Evolutionary conservation across 2,113 vertebrate genomes (phyloP), one percentile per base, ranked within the genome.

Genomic region (Fukomys damarensis): DNA sequence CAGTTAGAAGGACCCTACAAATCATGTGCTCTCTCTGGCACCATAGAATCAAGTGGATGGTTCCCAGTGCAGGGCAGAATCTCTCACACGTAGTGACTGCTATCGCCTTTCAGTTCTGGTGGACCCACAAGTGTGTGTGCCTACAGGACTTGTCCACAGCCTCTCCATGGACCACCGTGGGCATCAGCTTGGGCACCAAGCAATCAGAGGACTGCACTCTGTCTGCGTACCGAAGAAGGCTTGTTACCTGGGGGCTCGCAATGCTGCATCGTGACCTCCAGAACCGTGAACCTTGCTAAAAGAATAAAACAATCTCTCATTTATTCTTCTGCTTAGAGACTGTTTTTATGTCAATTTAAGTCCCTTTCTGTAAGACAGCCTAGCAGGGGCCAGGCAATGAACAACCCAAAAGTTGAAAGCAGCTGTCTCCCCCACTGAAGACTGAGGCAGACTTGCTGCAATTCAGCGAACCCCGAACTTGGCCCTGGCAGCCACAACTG

Each of bases 41-140:
- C 24, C 4, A 24, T 28, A 10, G 1, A 7, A 32, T 14, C 38
- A 43, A 74, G 46, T 0, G 26, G 24, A 28, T 13, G 0, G 1
- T 24, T 35, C 13, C 28, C 41, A 20, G 0, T 0, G 2, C n/a
- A 4, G 89, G 58, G 54, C 38, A 54, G 61, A 11, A 2, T n/a
- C 32, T 52, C 46, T 77, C 30, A 0, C 0, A 1, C 0, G 32
- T 2, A 43, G 7, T 9, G 1, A 9, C 3, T 0, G 0, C 5
- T 0, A 1, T 5, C 12, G 16, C 9, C 43, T 68, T 76, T 43
- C 30, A 14, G 7, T 38, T 49, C 46, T 13, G 46, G 79, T 0
- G 4, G 0, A 8, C 26, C 19, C n/a, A 0, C 6, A 1, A 0
- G 0, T 1, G 8, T 6, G 35, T 12, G 8, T 12, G 12, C 0